A percentile compares a stretch with the other conserved stretches of the same genome.
phyloP scores from a whole-genome alignment of 2,888 invertebrate genomes.

The Mimumesa dahlbomi region DNA sequence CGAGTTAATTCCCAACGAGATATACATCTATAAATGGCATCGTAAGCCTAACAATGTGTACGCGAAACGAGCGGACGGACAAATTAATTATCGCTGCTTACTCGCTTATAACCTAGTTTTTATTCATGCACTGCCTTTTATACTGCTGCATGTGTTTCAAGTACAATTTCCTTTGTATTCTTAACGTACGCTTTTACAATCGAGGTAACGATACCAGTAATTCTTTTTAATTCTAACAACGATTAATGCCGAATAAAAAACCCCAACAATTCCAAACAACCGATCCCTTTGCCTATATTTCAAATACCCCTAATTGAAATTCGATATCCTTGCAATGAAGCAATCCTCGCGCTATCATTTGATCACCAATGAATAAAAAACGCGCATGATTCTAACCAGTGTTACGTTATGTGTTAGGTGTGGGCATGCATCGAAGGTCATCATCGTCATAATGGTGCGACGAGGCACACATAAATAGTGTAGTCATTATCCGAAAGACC shows the following conservation, averaged over 20 bases:
- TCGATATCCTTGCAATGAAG: too few relatives aligned
- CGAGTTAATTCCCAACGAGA: slow-evolving; percentile 12
- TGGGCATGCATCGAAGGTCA: slow-evolving; percentile 40
- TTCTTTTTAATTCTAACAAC: too few relatives aligned
- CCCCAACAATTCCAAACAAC: too few relatives aligned
- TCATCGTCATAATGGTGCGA: slow-evolving; percentile 27
- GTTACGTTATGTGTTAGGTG: slow-evolving; percentile 26
- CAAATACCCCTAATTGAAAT: too few relatives aligned
- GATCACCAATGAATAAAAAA: slow-evolving; percentile 10
- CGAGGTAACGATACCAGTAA: too few relatives aligned
- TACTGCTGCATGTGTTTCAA: not conserved
- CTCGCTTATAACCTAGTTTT: not conserved
- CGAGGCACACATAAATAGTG: slow-evolving; percentile 36
- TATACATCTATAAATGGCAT: slow-evolving; percentile 7
- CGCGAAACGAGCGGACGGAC: not conserved
- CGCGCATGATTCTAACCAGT: slow-evolving; percentile 16
- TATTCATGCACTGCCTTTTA: not conserved
- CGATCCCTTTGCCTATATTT: too few relatives aligned
- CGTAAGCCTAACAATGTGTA: not conserved
- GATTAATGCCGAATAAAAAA: too few relatives aligned
- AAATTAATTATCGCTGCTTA: slow-evolving; percentile 1
- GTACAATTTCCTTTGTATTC: not conserved
- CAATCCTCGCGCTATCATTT: too few relatives aligned
- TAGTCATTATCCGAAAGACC: slow-evolving; percentile 12
- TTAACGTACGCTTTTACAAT: not conserved